Evolutionary conservation across 1,140 invertebrate species (phyloP).

Genomic region (Lepeophtheirus salmonis): DNA sequence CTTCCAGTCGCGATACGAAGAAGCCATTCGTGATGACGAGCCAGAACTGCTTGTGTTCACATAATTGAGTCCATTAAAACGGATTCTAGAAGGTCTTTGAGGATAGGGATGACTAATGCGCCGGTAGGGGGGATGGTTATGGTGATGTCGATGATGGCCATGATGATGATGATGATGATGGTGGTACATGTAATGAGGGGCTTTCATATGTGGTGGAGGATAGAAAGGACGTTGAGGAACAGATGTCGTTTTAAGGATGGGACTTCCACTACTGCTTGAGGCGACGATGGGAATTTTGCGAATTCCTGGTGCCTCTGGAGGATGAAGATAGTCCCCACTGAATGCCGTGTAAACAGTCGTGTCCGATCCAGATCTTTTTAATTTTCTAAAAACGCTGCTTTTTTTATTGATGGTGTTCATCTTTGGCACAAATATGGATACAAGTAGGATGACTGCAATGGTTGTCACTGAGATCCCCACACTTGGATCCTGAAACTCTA

Average conservation of each 20-base stretch:
- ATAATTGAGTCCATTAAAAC: conserved; percentile 4
- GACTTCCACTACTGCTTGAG: background rate
- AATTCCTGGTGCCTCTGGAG: background rate
- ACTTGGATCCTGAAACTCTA: conserved; percentile 23
- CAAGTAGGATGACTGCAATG: conserved; percentile 24
- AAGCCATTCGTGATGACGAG: background rate
- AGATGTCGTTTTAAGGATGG: background rate
- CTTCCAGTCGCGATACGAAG: background rate
- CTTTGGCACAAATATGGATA: conserved; percentile 27
- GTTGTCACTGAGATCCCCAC: conserved; percentile 24
- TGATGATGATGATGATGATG: conserved; percentile 4
- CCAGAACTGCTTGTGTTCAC: background rate
- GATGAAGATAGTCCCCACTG: background rate
- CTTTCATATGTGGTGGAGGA: background rate
- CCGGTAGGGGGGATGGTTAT: background rate
- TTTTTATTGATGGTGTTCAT: conserved; percentile 26
- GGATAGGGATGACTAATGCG: background rate
- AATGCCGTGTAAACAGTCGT: conserved; percentile 10
- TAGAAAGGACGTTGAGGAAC: background rate
- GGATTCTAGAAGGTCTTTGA: background rate
- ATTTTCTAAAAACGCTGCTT: conserved; percentile 18
- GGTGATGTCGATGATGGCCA: background rate
- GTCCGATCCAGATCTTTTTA: conserved; percentile 20
- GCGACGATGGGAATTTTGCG: background rate
- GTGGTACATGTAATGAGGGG: background rate